Base-by-base conservation (phyloP, 2,797 vertebrate species). In the Capromys pilorides region DNA sequence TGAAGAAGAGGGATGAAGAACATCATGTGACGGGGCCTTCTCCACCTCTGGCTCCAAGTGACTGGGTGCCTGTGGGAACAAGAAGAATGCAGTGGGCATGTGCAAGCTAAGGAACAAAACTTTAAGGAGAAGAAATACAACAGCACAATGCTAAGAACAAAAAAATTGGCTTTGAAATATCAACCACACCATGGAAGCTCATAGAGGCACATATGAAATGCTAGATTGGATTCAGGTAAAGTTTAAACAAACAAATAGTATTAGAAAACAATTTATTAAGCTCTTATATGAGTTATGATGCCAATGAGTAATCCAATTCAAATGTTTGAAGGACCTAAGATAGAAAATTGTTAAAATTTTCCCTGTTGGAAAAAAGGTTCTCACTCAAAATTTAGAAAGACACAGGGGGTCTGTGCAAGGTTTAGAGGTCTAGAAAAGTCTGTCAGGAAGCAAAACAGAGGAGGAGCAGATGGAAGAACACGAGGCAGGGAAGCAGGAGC, bases 51-150 rank as follows among this genome's bases (percentile, higher is more conserved):
- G 77, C 94, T 98, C 98, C 0, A 97, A 96, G 75, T 98, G 98
- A 98, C 98, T 98, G 24, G 98, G 97, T 67, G 97, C 98, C 99
- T 99, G 97, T 69, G 93, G 94, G 86, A 97, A 88, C 71, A 98
- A 96, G 88, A 96, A 97, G 96, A 98, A 97, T 75, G 67, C 41
- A 91, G 78, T 61, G 61, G 61, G 71, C 95, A 92, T 96, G 95
- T 62, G 28, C 3, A 95, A 26, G 73, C 41, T 28, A 36, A 82
- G 57, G 28, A 31, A 24, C 88, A 9, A 61, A 28, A 97, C 88
- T 59, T 26, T 28, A 77, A 97, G 77, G 14, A 95, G 18, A 97
- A 24, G 93, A 94, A 96, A 5, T 88, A 21, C 9, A 86, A 96
- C 92, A 94, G 22, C 24, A 57, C 28, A 86, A 96, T 51, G 36